A percentile compares a stretch with the other conserved stretches of the same genome.
phyloP scores from a whole-genome alignment of 1,140 invertebrate species.

The Drosophila fuyamai region DNA sequence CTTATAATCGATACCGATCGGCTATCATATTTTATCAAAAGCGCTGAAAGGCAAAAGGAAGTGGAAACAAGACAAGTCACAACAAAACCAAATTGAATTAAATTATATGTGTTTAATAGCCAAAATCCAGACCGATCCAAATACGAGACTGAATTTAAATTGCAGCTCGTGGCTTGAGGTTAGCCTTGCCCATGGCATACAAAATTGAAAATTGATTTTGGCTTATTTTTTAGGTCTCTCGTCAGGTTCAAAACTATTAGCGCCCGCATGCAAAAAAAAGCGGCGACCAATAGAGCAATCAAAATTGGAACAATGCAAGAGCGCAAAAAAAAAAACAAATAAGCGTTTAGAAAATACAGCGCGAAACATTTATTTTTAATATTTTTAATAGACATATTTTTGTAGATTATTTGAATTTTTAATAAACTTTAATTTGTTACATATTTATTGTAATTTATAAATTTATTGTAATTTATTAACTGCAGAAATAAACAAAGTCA shows the following conservation, averaged over 20 bases:
- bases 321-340: constrained; percentile 34
- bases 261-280: constrained; percentile 41
- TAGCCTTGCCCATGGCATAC: constrained; percentile 51
- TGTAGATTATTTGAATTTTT: background rate
- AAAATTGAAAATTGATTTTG: constrained; percentile 42
- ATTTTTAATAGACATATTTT: background rate
- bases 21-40: constrained; percentile 23
- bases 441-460: too few species aligned
- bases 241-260: constrained; percentile 51
- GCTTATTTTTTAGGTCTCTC: constrained; percentile 14
- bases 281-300: constrained; percentile 39
- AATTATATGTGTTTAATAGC: constrained; percentile 14
- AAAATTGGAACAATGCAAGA: constrained; percentile 47
- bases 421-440: too few species aligned
- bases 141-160: constrained; percentile 7
- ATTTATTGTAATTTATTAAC: too few species aligned
- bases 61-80: constrained; percentile 40
- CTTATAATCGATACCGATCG: constrained; percentile 27
- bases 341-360: constrained; percentile 19
- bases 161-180: constrained; percentile 38
- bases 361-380: background rate
- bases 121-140: constrained; percentile 12
- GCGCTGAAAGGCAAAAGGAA: constrained; percentile 27
- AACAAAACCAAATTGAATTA: constrained; percentile 26
- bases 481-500: too few species aligned